Evolutionary conservation across 2,797 vertebrate genomes (phyloP).

Genomic region (Dipus sagitta): DNA sequence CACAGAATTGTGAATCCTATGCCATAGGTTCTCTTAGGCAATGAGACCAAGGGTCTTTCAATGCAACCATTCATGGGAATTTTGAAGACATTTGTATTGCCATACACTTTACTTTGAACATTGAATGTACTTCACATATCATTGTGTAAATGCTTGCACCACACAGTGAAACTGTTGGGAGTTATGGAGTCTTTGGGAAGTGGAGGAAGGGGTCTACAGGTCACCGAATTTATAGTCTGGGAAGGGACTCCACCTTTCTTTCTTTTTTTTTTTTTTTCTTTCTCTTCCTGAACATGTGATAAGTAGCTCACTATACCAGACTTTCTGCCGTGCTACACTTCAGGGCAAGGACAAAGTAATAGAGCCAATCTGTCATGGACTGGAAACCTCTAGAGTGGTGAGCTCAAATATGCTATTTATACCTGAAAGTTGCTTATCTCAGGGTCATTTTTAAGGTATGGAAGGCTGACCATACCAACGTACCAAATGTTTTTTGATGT

Average conservation of each 20-base stretch:
- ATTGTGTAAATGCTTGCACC: neutral
- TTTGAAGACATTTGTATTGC: neutral
- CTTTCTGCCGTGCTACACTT: neutral
- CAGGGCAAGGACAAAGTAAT: neutral
- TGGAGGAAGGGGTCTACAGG: too few species aligned
- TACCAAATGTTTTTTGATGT: fast-evolving
- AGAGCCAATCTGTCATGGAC: fast-evolving
- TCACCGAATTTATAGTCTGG: neutral
- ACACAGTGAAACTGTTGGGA: neutral
- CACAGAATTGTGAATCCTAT: neutral
- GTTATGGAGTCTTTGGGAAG: neutral
- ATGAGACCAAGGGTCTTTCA: neutral
- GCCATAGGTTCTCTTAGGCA: neutral
- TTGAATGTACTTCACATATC: neutral
- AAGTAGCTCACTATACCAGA: fast-evolving
- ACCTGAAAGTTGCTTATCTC: neutral
- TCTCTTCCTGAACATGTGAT: too few species aligned
- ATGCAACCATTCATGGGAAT: neutral
- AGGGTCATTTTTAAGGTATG: neutral
- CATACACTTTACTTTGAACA: too few species aligned
- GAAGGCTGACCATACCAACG: neutral
- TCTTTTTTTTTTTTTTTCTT: neutral
- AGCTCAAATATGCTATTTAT: neutral
- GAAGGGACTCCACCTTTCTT: neutral
- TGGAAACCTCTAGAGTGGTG: neutral